Percentiles rank a stretch among this genome's conserved stretches.
phyloP scores from a whole-genome alignment of 2,888 invertebrate species.

The Epinotia ramella region DNA sequence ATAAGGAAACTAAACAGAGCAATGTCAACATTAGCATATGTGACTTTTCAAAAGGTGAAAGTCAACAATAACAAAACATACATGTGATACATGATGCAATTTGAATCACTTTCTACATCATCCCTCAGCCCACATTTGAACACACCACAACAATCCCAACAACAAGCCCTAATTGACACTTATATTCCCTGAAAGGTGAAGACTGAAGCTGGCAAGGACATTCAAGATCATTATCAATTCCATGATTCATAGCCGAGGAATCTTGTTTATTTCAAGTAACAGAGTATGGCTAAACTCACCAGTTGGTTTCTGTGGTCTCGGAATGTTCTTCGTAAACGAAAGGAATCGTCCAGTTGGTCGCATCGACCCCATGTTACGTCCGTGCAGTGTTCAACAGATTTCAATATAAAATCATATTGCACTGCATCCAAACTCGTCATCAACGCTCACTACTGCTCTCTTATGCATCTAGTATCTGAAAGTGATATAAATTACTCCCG shows the following conservation, averaged over 20 bases:
- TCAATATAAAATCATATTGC: conserved; percentile 65
- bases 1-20: neutral
- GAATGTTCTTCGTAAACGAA: conserved; percentile 86
- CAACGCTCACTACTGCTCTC: conserved; percentile 47
- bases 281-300: conserved; percentile 64
- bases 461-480: conserved; percentile 66
- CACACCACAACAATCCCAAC: neutral
- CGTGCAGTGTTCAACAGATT: conserved; percentile 54
- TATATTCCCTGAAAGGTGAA: neutral
- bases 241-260: conserved; percentile 65
- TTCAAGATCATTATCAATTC: conserved; percentile 50
- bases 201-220: conserved; percentile 58
- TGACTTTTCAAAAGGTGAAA: conserved; percentile 7
- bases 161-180: neutral
- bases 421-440: conserved; percentile 46
- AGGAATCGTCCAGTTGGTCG: conserved; percentile 86
- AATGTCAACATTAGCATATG: neutral
- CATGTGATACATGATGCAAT: conserved; percentile 3
- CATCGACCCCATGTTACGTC: conserved; percentile 85
- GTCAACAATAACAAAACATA: neutral
- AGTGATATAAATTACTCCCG: conserved; percentile 60
- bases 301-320: conserved; percentile 83
- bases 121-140: neutral
- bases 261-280: conserved; percentile 51
- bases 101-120: conserved; percentile 9